A percentile compares a stretch with the other conserved stretches of the same genome.
These are phyloP conservation scores for Caenorhabditis panamensis DNA, from an alignment of 2,888 invertebrate genomes.

Conservation along the genomic window DNA sequence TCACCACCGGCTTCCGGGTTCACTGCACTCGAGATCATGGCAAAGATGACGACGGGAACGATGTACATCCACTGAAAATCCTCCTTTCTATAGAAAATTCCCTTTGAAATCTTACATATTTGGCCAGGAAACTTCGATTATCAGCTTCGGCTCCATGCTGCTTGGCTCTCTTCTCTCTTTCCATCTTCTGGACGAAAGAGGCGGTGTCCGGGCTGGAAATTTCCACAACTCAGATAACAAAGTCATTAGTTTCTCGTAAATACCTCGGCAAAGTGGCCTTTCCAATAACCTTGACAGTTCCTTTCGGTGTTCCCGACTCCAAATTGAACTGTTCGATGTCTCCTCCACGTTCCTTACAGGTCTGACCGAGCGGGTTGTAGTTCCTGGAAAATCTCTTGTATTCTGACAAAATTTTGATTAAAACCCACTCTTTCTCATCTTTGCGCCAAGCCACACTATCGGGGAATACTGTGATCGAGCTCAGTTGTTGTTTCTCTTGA, in stretches of 20 bases:
- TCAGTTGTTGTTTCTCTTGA: slow-evolving; percentile 66
- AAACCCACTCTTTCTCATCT: slow-evolving; percentile 31
- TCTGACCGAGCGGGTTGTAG: slow-evolving; percentile 20
- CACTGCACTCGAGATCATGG: slow-evolving; percentile 91
- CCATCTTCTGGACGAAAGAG: slow-evolving; percentile 93
- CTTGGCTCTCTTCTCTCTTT: slow-evolving; percentile 92
- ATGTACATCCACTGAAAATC: slow-evolving; percentile 98
- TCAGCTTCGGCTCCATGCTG: slow-evolving; percentile 87
- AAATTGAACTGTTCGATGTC: neutral
- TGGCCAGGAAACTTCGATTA: slow-evolving; percentile 94
- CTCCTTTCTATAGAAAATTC: slow-evolving; percentile 39
- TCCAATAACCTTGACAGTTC: slow-evolving; percentile 56
- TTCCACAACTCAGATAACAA: slow-evolving; percentile 1
- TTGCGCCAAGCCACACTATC: slow-evolving; percentile 60
- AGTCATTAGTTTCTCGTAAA: neutral
- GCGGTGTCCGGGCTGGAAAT: slow-evolving; percentile 90
- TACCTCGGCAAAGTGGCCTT: slow-evolving; percentile 53
- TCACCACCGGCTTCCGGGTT: slow-evolving; percentile 85
- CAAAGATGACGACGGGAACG: slow-evolving; percentile 92
- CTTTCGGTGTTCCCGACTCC: slow-evolving; percentile 48
- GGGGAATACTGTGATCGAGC: slow-evolving; percentile 77
- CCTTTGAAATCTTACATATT: slow-evolving; percentile 89
- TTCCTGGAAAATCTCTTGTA: neutral
- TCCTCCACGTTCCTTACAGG: slow-evolving; percentile 19
- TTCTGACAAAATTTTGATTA: too few species aligned